These are phyloP conservation scores for Nipponia nippon DNA, from an alignment of 2,113 vertebrate species.

Conservation along the genomic window DNA sequence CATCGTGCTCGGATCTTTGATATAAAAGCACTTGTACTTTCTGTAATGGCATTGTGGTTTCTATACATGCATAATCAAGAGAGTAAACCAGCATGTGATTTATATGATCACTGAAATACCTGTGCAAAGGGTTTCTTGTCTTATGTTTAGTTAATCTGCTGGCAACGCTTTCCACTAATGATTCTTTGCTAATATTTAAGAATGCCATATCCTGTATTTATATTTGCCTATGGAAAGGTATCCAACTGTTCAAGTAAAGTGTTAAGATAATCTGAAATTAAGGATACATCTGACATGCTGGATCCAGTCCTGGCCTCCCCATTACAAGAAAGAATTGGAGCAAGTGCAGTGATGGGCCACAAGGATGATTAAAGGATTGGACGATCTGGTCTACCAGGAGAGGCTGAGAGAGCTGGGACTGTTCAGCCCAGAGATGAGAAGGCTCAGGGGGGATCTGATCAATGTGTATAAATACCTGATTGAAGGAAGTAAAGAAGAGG, in stretches of 20 bases:
- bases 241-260: not conserved
- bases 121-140: not conserved
- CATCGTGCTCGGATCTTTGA: not conserved
- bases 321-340: not conserved
- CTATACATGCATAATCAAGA: not conserved
- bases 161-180: not conserved
- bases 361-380: not conserved
- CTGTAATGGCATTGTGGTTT: not conserved
- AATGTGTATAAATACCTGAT: not conserved
- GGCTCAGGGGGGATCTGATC: not conserved
- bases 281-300: not conserved
- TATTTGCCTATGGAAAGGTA: not conserved
- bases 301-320: not conserved
- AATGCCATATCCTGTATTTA: not conserved
- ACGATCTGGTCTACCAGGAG: not conserved
- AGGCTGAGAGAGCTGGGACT: not conserved
- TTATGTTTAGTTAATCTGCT: not conserved
- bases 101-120: not conserved
- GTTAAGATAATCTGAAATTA: not conserved
- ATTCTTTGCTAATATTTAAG: not conserved
- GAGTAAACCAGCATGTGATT: not conserved
- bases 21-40: not conserved
- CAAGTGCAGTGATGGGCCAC: not conserved
- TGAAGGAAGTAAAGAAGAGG: not conserved
- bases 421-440: not conserved